A percentile compares a stretch with the other conserved stretches of the same genome.
Evolutionary conservation across 2,797 vertebrate species (phyloP).

Genomic region (Malacoraja senta): DNA sequence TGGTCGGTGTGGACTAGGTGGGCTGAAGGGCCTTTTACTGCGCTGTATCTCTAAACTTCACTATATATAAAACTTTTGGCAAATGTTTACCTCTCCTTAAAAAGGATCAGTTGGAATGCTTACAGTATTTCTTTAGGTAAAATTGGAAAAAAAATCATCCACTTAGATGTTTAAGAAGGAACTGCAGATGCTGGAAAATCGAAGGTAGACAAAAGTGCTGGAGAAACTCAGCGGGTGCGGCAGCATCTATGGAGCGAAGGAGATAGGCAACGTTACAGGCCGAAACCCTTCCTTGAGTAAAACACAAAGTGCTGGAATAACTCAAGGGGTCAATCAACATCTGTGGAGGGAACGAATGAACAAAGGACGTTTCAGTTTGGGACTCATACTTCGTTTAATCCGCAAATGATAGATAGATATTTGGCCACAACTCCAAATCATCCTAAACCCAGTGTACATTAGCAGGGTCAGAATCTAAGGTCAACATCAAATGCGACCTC

Average conservation of each 20-base stretch:
- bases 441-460: not conserved
- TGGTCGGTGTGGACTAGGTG: too few relatives aligned
- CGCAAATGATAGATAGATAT: not conserved
- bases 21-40: too few relatives aligned
- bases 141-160: not conserved
- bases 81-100: not conserved
- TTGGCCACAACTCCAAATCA: not conserved
- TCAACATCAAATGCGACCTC: not conserved
- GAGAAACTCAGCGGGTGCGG: too few relatives aligned
- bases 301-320: too few relatives aligned
- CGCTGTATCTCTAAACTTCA: not conserved
- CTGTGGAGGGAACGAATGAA: too few relatives aligned
- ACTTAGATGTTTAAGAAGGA: not conserved
- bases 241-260: too few relatives aligned
- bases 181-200: too few relatives aligned
- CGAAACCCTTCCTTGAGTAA: not conserved
- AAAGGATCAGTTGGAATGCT: not conserved
- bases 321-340: too few relatives aligned
- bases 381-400: not conserved
- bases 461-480: not conserved
- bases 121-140: not conserved
- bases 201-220: too few relatives aligned
- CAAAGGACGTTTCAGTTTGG: too few relatives aligned
- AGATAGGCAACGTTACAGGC: too few relatives aligned
- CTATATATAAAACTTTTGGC: not conserved